These are phyloP conservation scores for Rhinogobius similis DNA, from an alignment of 2,113 vertebrate species.

Conservation along the genomic window DNA sequence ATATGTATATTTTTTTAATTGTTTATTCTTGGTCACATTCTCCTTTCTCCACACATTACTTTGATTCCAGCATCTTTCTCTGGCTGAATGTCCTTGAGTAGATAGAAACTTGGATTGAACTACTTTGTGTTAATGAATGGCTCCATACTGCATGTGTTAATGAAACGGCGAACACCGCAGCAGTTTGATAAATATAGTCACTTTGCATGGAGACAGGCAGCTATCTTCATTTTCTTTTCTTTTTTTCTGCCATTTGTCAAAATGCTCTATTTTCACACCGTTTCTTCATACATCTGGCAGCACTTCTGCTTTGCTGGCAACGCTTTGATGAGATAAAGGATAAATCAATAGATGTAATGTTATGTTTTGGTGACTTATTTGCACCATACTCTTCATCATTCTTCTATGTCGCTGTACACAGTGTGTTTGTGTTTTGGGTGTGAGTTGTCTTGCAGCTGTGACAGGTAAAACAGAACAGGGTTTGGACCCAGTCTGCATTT, in stretches of 20 bases:
- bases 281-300: conserved; percentile 33
- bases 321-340: conserved; percentile 56
- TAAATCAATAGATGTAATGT: conserved; percentile 31
- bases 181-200: conserved; percentile 57
- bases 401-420: conserved; percentile 26
- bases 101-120: conserved; percentile 37
- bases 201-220: conserved; percentile 67
- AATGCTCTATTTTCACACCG: conserved; percentile 36
- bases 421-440: conserved; percentile 33
- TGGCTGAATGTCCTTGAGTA: conserved; percentile 57
- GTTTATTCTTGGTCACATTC: not conserved
- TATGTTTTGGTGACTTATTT: conserved; percentile 29
- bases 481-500: not conserved
- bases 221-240: conserved; percentile 12
- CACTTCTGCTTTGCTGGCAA: conserved; percentile 48
- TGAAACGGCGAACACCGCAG: conserved; percentile 39
- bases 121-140: conserved; percentile 35
- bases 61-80: not conserved
- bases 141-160: conserved; percentile 51
- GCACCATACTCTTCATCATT: conserved; percentile 35
- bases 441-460: conserved; percentile 7
- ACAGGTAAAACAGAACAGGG: not conserved
- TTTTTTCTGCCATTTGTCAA: conserved; percentile 34
- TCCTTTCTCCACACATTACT: conserved; percentile 11
- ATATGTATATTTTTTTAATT: not conserved